These are phyloP conservation scores for Thalassaphorura encarpata DNA, from an alignment of 1,140 invertebrate species.

Conservation along the genomic window DNA sequence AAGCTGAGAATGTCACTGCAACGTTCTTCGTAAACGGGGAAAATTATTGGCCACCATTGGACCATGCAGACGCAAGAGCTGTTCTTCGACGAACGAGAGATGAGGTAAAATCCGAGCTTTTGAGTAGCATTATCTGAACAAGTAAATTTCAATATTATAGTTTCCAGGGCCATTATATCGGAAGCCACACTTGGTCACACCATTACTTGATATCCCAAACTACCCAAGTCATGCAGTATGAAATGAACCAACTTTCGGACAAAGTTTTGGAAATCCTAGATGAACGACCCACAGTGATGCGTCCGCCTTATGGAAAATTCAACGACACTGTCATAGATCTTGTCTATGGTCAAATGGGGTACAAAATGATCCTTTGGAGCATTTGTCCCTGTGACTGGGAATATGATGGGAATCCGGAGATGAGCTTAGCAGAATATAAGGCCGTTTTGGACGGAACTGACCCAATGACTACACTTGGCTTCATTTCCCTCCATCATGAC, in stretches of 20 bases:
- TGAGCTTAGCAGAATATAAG: conserved; percentile 43
- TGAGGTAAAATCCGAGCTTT: not conserved
- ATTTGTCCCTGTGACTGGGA: not conserved
- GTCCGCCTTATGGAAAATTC: conserved; percentile 10
- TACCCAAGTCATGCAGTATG: not conserved
- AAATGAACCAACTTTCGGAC: not conserved
- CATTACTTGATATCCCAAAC: not conserved
- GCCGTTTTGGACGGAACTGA: not conserved
- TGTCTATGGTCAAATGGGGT: not conserved
- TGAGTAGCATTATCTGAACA: not conserved
- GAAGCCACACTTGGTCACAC: not conserved
- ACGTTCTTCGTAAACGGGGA: conserved; percentile 10
- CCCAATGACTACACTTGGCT: not conserved
- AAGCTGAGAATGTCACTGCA: not conserved
- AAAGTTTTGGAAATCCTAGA: conserved; percentile 1
- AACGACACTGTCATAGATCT: conserved; percentile 7
- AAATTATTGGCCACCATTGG: not conserved
- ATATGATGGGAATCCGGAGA: conserved; percentile 44
- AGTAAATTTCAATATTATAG: not conserved
- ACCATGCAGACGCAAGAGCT: not conserved
- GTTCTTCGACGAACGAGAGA: not conserved
- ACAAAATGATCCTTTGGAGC: not conserved
- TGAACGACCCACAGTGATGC: not conserved
- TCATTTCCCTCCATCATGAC: not conserved
- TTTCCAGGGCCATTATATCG: not conserved